Base-by-base conservation (phyloP, 1,140 invertebrate species). In the Portunus trituberculatus region DNA sequence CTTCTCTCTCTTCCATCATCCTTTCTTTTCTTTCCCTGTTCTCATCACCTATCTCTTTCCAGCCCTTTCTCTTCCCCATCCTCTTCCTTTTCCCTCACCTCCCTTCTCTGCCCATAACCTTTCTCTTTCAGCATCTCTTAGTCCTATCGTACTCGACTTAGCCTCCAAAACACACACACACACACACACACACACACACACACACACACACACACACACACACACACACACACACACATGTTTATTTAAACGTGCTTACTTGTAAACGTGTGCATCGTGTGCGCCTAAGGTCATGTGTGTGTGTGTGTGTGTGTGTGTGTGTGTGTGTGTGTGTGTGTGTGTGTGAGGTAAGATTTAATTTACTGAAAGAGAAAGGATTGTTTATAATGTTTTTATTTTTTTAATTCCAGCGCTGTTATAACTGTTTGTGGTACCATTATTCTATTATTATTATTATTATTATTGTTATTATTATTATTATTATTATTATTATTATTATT, bases 121-220 rank as follows among this genome's bases (percentile, higher is more conserved):
- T 76, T 76, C 67, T 76, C 67, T 76, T 76, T 76, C 67, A n/a
- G 67, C 6, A 25, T n/a, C n/a, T 76, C n/a, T 76, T 76, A 76
- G 67, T 76, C 67, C 20, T 76, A 76, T 76, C 67, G 12, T 76
- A n/a, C 0, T 25, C 67, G 20, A 76, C 20, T 7, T n/a, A n/a
- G 67, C 67, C 67, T 76, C 20, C 67, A 76, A n/a, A 1, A 76
- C n/a, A n/a, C 67, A 76, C 67, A 76, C 67, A 76, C 67, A 76
- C 67, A n/a, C n/a, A 76, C n/a, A 76, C 67, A 76, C 20, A 76
- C 67, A 76, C 20, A 76, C 67, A 76, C 67, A 76, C 67, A 76
- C 67, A 76, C 67, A 76, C 67, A 76, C 67, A 76, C 67, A 76
- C 67, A 76, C 67, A 76, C 67, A 76, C 67, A 76, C 67, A 76